Conservation (phyloP, 2,888 invertebrate genomes). For the Pammene aurita region DNA sequence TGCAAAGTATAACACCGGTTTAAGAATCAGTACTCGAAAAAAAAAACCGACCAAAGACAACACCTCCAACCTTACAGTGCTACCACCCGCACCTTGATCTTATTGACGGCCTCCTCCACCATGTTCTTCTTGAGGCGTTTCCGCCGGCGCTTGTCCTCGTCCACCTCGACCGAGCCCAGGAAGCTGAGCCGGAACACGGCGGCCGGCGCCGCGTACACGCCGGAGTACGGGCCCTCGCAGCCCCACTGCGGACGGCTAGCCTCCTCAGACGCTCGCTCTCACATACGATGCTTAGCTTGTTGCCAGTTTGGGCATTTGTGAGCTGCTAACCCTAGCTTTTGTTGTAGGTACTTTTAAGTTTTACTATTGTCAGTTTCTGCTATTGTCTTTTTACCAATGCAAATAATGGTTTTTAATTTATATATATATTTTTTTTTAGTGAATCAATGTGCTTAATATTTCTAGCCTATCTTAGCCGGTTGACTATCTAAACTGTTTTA, state of each 20-base stretch:
- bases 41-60: constrained; percentile 9
- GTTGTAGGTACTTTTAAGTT: too few relatives aligned
- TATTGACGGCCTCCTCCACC: constrained; percentile 94
- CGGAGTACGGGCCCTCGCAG: constrained; percentile 77
- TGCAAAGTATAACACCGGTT: too few relatives aligned
- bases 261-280: constrained; percentile 60
- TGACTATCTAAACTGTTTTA: too few relatives aligned
- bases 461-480: too few relatives aligned
- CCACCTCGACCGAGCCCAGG: constrained; percentile 93
- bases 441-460: too few relatives aligned
- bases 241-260: constrained; percentile 77
- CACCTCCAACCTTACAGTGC: constrained; percentile 13
- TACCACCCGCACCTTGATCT: constrained; percentile 88
- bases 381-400: too few relatives aligned
- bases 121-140: constrained; percentile 93
- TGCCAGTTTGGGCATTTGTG: background rate
- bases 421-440: too few relatives aligned
- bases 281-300: constrained; percentile 3
- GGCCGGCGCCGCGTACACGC: constrained; percentile 84
- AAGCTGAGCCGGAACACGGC: constrained; percentile 92
- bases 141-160: constrained; percentile 90
- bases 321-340: too few relatives aligned
- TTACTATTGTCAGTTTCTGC: too few relatives aligned
- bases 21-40: background rate
- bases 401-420: too few relatives aligned